phyloP scores from a whole-genome alignment of 2,797 vertebrate species.

The Pteronotus mesoamericanus region DNA sequence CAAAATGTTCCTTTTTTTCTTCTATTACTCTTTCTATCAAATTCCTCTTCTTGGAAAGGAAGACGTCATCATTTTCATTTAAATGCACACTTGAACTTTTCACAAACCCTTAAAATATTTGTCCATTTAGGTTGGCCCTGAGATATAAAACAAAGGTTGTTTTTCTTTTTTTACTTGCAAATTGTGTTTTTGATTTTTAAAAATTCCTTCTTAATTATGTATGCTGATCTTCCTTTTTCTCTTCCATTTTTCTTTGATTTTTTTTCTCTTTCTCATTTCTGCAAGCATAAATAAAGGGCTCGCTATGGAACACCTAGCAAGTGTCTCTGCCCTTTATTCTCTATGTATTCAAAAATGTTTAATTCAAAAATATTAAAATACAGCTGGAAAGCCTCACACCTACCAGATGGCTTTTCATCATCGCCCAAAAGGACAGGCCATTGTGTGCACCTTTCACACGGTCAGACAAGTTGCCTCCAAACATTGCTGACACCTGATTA shows the following conservation, averaged over 20 bases:
- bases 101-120: neutral
- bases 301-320: neutral
- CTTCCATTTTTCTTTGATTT: neutral
- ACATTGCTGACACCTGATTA: neutral
- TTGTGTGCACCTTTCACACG: conserved; percentile 21
- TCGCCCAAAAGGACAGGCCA: neutral
- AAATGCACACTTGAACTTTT: neutral
- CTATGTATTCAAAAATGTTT: conserved; percentile 18
- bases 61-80: neutral
- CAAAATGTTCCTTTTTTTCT: neutral
- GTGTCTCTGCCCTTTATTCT: neutral
- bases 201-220: neutral
- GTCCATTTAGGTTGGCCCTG: neutral
- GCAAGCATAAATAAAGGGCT: neutral
- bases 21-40: neutral
- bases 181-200: neutral
- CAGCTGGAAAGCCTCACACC: neutral
- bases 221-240: neutral
- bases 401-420: neutral
- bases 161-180: neutral
- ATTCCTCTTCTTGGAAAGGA: neutral
- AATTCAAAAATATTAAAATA: conserved; percentile 36
- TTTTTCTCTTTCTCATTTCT: neutral
- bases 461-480: neutral
- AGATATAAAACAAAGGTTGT: neutral